Percentiles rank a stretch among this genome's conserved stretches.
phyloP scores from a whole-genome alignment of 2,113 vertebrate species.

The Bos indicus region DNA sequence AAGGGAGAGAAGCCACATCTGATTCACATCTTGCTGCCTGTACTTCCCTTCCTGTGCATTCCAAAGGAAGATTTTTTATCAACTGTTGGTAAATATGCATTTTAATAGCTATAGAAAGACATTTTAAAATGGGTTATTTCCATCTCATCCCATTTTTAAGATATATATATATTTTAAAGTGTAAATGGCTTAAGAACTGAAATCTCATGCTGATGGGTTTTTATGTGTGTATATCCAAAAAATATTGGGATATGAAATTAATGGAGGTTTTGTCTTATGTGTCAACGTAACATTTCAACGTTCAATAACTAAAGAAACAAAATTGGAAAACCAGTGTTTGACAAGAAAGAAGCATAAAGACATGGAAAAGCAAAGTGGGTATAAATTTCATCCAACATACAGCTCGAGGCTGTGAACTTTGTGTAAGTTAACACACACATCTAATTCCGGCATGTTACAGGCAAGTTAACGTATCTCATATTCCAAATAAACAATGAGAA shows the following conservation, averaged over 20 bases:
- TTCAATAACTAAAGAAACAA: neutral
- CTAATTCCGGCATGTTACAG: neutral
- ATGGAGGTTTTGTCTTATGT: neutral
- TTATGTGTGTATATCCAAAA: neutral
- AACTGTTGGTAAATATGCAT: neutral
- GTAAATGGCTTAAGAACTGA: neutral
- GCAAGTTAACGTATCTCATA: slow-evolving; percentile 14
- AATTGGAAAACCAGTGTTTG: neutral
- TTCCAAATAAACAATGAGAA: slow-evolving; percentile 11
- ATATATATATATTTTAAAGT: neutral
- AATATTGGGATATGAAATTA: neutral
- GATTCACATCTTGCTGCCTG: neutral
- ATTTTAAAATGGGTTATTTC: neutral
- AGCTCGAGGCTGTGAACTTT: neutral
- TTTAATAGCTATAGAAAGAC: neutral
- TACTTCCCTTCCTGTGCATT: neutral
- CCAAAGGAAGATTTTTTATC: neutral
- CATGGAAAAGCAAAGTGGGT: neutral
- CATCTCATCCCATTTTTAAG: neutral
- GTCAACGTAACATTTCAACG: neutral
- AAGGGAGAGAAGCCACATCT: neutral
- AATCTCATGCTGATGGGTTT: neutral
- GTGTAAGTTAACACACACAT: neutral
- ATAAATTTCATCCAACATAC: neutral
- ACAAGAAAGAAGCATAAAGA: neutral